Evolutionary conservation across 1,140 invertebrate species (phyloP), one percentile per base, ranked within the genome.

Genomic region (Adoxophyes honmai): DNA sequence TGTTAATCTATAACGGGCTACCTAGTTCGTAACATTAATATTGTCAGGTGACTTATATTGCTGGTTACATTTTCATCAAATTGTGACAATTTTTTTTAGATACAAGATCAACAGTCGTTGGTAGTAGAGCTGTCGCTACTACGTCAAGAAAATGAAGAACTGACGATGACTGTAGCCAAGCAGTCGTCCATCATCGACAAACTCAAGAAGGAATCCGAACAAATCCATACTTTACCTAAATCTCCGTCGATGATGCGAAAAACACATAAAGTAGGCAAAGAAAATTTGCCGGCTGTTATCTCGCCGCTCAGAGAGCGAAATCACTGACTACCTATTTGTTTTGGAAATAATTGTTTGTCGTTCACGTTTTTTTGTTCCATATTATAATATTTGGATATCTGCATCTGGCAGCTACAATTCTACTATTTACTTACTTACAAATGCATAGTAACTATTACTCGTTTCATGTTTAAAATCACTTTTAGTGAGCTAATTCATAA

Each of bases 71-170:
- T n/a, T n/a, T n/a, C n/a, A n/a, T n/a, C n/a, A n/a, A n/a, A n/a
- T n/a, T 52, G 6, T 36, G 52, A 11, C 33, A 48, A 1, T 37
- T 56, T 21, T n/a, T 56, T 63, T 39, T 57, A 88, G 86, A 86
- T 88, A 55, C 78, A 88, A 70, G 86, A 88, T 58, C 86, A 88
- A 58, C 86, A 88, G 34, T 88, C 86, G 0, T 34, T 88, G 4
- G 86, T 86, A 1, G 83, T 88, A 0, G 86, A 88, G 53, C 55
- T 88, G n/a, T 88, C 86, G 6, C 37, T 88, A 1, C 76, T 88
- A 6, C 79, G 82, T 15, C 84, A 88, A 67, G 86, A 88, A 57
- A 88, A 88, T 55, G 84, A 87, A 59, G 84, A 88, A 54, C 59
- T 88, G 8, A 73, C 75, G 0, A 77, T 86, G 73, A 79, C 76